Base-by-base conservation (phyloP, 2,797 vertebrate species). In the Nyctibius grandis region DNA sequence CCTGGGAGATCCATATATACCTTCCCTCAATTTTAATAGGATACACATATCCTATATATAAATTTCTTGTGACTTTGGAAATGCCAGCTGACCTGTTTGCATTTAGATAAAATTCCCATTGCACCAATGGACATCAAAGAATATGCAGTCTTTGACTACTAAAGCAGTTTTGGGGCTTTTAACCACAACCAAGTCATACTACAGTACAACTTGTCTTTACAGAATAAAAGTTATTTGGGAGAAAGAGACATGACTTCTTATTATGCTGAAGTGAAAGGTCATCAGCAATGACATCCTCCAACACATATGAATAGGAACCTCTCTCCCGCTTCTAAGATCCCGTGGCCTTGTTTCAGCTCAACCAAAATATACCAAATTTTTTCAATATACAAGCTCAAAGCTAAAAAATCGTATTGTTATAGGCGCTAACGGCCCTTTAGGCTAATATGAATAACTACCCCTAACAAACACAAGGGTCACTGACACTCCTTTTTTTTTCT, bases 401-500 rank as follows among this genome's bases (percentile, higher is more conserved):
- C 12, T 31, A 26, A 13, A 61, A 61, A 29, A 69, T 63, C 4
- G 3, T 15, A 44, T 34, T 57, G 12, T 11, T 56, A 38, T 6
- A 68, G 18, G 7, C 34, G 8, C 11, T 31, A 63, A 38, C 2
- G 10, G 17, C 8, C 33, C 14, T 59, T 25, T 25, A 59, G 40
- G 31, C 11, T 77, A 69, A 31, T 14, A 54, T 2, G 14, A 75
- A 19, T 67, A 76, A 85, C 15, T 48, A 48, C 8, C 7, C 59
- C 20, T 18, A 67, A 53, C 1, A 0, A 67, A 53, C 1, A 0
- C 3, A 81, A 20, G 11, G 53, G 9, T n/a, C 61, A 61, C 28
- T 74, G 34, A 70, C 4, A 1, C 6, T 14, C 4, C 12, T 48
- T 34, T 31, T 45, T 50, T 57, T 40, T n/a, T 34, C 53, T 51